phyloP scores from a whole-genome alignment of 1,140 invertebrate species.

The Macrotrachela quadricornifera region DNA sequence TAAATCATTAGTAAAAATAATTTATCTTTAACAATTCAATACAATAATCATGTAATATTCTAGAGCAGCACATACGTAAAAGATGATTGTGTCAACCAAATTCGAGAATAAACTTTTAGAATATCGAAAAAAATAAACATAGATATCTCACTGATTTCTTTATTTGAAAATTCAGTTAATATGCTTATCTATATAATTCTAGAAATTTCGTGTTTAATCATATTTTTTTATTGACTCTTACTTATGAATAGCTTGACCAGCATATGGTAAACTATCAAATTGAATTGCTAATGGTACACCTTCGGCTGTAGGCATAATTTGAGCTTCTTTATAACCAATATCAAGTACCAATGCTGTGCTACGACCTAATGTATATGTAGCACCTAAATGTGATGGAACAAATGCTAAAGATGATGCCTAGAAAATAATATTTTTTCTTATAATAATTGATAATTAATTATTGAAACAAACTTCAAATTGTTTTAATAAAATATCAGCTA shows the following conservation, averaged over 20 bases:
- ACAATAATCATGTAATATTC: no score
- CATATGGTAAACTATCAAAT: neutral
- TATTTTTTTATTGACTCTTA: no score
- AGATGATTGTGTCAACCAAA: no score
- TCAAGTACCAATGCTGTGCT: constrained; percentile 60
- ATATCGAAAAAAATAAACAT: no score
- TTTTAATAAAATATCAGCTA: constrained; percentile 69
- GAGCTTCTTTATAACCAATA: constrained; percentile 58
- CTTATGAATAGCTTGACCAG: neutral
- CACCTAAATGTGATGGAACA: constrained; percentile 54
- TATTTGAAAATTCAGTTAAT: no score
- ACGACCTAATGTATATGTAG: constrained; percentile 49
- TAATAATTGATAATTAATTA: no score
- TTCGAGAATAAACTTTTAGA: no score
- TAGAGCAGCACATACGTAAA: no score
- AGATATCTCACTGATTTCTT: no score
- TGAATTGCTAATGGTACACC: neutral
- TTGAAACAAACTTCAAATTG: constrained; percentile 48
- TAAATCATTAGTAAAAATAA: no score
- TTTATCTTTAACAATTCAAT: no score
- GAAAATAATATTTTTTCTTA: constrained; percentile 39
- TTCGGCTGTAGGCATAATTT: constrained; percentile 47
- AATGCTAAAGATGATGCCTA: constrained; percentile 44
- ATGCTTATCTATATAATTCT: neutral
- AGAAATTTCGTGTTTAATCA: no score